These are phyloP conservation scores for Coenonympha glycerion DNA, from an alignment of 2,888 invertebrate species.

Conservation along the genomic window DNA sequence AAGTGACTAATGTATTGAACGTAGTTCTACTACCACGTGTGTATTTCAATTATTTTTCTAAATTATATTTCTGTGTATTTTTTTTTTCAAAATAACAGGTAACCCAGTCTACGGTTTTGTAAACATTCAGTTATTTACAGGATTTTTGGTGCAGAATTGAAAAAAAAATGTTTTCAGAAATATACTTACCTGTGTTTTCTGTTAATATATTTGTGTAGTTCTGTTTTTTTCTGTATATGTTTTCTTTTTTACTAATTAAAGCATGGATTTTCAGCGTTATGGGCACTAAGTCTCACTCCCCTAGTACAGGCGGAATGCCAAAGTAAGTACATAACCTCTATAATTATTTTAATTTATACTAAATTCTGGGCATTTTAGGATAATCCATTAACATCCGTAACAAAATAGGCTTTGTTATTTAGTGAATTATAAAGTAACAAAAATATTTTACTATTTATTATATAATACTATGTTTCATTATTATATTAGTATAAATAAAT, in stretches of 20 bases:
- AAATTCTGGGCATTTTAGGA: conserved; percentile 6
- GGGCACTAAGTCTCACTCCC: conserved; percentile 71
- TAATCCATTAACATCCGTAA: not conserved
- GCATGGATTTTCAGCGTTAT: conserved; percentile 76
- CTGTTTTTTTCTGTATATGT: conserved; percentile 38
- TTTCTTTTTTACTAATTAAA: conserved; percentile 67
- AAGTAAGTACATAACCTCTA: conserved; percentile 63
- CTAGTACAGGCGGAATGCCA: conserved; percentile 75
- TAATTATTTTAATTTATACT: conserved; percentile 1
- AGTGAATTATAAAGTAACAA: not conserved
- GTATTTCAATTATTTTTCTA: not conserved
- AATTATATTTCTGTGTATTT: not conserved
- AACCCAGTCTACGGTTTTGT: conserved; percentile 52
- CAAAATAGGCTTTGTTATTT: not conserved
- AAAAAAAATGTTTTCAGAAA: not conserved
- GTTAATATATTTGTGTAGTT: conserved; percentile 24
- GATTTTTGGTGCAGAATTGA: conserved; percentile 29
- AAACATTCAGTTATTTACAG: conserved; percentile 65
- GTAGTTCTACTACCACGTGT: not conserved
- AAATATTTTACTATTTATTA: not conserved
- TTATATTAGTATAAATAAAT: too few species aligned
- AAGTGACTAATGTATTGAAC: not conserved
- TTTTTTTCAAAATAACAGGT: conserved; percentile 10
- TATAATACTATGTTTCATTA: not conserved
- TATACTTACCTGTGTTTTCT: too few species aligned